A percentile compares a stretch with the other conserved stretches of the same genome.
phyloP scores from a whole-genome alignment of 1,140 invertebrate species.

The Ostrea denselamellosa region DNA sequence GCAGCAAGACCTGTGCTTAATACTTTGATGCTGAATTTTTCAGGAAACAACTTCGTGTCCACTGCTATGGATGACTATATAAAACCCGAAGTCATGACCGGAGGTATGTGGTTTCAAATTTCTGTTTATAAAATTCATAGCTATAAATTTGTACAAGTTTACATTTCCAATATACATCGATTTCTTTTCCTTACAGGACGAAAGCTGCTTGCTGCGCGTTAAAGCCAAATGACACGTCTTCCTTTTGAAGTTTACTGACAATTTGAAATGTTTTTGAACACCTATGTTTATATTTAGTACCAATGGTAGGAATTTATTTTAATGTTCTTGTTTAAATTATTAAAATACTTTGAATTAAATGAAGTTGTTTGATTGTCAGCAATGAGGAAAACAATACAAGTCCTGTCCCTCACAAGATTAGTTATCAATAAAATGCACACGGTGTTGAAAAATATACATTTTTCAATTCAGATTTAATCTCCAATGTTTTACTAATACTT shows the following conservation, averaged over 20 bases:
- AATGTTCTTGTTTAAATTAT: too few species aligned
- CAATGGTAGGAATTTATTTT: neutral
- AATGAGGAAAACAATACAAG: too few species aligned
- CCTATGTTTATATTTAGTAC: neutral
- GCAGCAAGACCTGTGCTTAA: neutral
- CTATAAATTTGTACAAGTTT: neutral
- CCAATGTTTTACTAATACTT: too few species aligned
- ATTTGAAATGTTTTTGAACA: neutral
- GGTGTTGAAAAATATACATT: too few species aligned
- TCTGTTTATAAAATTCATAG: neutral
- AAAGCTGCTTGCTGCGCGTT: slow-evolving; percentile 13
- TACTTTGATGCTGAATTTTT: neutral
- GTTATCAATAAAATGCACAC: too few species aligned
- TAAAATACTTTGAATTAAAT: too few species aligned
- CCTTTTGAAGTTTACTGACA: neutral
- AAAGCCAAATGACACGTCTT: neutral
- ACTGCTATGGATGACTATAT: slow-evolving; percentile 65
- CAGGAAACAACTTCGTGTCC: slow-evolving; percentile 63
- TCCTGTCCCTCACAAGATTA: too few species aligned
- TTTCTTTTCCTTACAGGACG: neutral
- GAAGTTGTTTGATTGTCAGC: too few species aligned
- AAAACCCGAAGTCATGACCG: slow-evolving; percentile 61
- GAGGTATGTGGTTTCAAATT: neutral
- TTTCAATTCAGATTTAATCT: too few species aligned
- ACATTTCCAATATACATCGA: neutral